A percentile compares a stretch with the other conserved stretches of the same genome.
Evolutionary conservation across 2,797 vertebrate genomes (phyloP).

Genomic region (Hyperoplus immaculatus): DNA sequence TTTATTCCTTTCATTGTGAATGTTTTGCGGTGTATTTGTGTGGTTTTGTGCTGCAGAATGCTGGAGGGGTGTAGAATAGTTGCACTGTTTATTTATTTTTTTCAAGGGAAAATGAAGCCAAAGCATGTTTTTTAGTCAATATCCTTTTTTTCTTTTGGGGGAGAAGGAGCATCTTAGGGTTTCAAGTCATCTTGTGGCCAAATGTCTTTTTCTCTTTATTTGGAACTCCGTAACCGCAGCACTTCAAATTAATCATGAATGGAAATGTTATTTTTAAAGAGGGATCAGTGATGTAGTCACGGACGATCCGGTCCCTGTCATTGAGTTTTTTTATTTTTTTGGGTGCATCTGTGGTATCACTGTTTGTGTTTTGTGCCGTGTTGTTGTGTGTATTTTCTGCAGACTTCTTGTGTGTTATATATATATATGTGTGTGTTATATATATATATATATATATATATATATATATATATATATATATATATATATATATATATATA

Average conservation of each 20-base stretch:
- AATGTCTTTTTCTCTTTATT: not conserved
- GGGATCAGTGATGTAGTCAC: not conserved
- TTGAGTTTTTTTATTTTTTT: too few relatives aligned
- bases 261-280: not conserved
- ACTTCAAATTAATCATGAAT: not conserved
- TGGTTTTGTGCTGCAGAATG: conserved; percentile 15
- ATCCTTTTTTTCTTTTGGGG: not conserved
- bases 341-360: too few relatives aligned
- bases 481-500: too few relatives aligned
- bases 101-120: not conserved
- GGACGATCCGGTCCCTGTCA: not conserved
- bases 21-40: not conserved
- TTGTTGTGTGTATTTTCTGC: too few relatives aligned
- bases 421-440: too few relatives aligned
- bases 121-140: not conserved
- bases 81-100: not conserved
- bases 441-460: not conserved
- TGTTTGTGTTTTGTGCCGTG: too few relatives aligned
- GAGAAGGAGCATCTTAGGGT: not conserved
- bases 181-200: not conserved
- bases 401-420: too few relatives aligned
- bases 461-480: too few relatives aligned
- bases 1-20: conserved; percentile 14
- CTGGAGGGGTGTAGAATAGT: not conserved
- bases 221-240: not conserved